These are phyloP conservation scores for Corydoras sp. DNA, from an alignment of 2,113 vertebrate genomes.

Conservation along the genomic window DNA sequence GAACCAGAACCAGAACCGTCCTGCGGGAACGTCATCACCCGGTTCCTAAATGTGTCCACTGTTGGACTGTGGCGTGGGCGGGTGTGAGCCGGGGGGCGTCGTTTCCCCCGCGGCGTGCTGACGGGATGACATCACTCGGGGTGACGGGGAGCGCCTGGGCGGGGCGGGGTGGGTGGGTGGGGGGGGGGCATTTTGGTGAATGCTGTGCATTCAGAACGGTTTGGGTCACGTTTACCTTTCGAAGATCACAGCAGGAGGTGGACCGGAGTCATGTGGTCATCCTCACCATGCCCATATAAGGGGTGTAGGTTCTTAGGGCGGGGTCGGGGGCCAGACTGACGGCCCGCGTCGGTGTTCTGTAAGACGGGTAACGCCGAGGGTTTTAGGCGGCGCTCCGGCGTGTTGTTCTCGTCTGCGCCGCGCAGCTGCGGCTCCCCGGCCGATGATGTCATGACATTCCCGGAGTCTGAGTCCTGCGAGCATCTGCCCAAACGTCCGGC, in stretches of 20 bases:
- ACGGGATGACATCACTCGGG: neutral
- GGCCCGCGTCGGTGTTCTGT: neutral
- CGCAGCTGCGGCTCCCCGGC: constrained; percentile 11
- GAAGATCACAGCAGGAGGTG: too few species aligned
- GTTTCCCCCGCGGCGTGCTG: neutral
- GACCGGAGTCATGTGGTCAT: too few species aligned
- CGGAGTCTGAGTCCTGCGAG: neutral
- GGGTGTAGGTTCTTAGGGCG: too few species aligned
- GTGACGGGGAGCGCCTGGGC: neutral
- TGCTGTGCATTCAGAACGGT: too few species aligned
- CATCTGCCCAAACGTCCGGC: neutral
- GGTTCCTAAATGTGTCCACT: neutral
- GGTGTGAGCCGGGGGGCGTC: neutral
- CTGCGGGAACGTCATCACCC: constrained; percentile 35
- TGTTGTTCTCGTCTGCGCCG: too few species aligned
- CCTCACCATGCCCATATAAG: too few species aligned
- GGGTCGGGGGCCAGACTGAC: too few species aligned
- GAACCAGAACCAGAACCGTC: constrained; percentile 34
- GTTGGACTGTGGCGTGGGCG: neutral
- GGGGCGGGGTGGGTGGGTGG: too few species aligned
- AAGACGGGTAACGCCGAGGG: neutral
- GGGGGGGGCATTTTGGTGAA: too few species aligned
- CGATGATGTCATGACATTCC: neutral
- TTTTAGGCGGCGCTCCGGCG: too few species aligned
- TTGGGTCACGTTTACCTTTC: too few species aligned